Evolutionary conservation across 1,140 invertebrate species (phyloP), one percentile per base, ranked within the genome.

Genomic region (Neuroterus valhalla): DNA sequence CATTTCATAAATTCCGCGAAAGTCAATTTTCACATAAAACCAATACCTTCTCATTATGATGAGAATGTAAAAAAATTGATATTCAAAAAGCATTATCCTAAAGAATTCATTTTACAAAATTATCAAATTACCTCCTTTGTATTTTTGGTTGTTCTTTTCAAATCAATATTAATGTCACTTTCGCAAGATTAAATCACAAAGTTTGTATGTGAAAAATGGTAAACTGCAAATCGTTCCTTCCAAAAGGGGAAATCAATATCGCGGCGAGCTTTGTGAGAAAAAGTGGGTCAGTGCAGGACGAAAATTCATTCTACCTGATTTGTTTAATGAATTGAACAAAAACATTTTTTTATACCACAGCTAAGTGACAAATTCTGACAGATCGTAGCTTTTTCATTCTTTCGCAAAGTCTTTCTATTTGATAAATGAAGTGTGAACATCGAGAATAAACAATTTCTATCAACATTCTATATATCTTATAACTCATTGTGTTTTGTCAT

Each of bases 381-480:
- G 23, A 62, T 62, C 12, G 55, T 26, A 62, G 23, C 12, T 62
- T 62, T 62, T 52, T 62, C 55, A 62, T 62, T 62, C 31, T 38
- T 5, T 62, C 11, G 12, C n/a, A 26, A 62, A n/a, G 12, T 12
- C 26, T n/a, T 62, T 62, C 31, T 6, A 14, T 26, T 2, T 38
- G 55, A n/a, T 31, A 62, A 62, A 62, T 62, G 55, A 62, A 62
- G 55, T 62, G 21, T 31, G 52, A 26, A 14, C 52, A 26, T 55
- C 12, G 31, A 62, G 31, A 62, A 62, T 62, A 38, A 14, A n/a
- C n/a, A 14, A 38, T 10, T 38, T 0, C 31, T 38, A 38, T 38
- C 31, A 38, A 0, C 23, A 6, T 26, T n/a, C n/a, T n/a, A n/a
- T n/a, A n/a, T 68, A 71, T 76, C 74, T 74, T 50, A 70, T 75